Base-by-base conservation (phyloP, 2,797 vertebrate species). In the Telmatherina bonti region DNA sequence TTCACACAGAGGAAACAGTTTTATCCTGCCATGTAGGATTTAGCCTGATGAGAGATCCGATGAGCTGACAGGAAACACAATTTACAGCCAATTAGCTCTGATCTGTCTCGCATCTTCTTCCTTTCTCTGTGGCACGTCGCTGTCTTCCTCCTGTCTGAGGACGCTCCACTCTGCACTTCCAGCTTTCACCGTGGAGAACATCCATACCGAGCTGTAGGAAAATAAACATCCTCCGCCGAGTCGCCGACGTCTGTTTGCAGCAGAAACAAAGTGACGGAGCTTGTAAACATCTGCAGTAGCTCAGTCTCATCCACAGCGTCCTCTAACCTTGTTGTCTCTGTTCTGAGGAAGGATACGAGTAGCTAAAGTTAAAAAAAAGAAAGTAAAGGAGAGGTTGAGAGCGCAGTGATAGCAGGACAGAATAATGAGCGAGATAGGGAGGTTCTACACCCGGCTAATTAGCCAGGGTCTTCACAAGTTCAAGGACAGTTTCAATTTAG, bases 401-500 rank as follows among this genome's bases (percentile, higher is more conserved):
- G 86, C 58, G 53, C 69, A 79, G 66, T 13, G 57, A 63, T 71
- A 70, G 78, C 65, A 81, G 77, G 78, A 79, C 22, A 35, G 77
- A 79, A 91, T 91, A 91, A 90, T 86, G 91, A 91, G 91, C 61
- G 67, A 76, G 85, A 86, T 82, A 73, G 88, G 76, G 84, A 88
- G 88, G 90, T 89, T 82, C 74, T 69, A 88, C 66, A 81, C 85
- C 74, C 72, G 58, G 27, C 85, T 92, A 90, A 91, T 92, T 91
- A 92, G 88, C 53, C 49, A 38, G 71, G 92, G 88, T 90, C 87
- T 88, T 85, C 79, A 77, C 81, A 84, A 91, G 93, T 92, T 92
- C 93, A 94, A 94, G 93, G 92, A 93, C 91, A 69, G 65, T 88
- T 93, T 93, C 85, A 93, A 89, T 94, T 91, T 89, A 90, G 86